Conservation (phyloP, 2,888 invertebrate species). For the Caenorhabditis sulstoni region DNA sequence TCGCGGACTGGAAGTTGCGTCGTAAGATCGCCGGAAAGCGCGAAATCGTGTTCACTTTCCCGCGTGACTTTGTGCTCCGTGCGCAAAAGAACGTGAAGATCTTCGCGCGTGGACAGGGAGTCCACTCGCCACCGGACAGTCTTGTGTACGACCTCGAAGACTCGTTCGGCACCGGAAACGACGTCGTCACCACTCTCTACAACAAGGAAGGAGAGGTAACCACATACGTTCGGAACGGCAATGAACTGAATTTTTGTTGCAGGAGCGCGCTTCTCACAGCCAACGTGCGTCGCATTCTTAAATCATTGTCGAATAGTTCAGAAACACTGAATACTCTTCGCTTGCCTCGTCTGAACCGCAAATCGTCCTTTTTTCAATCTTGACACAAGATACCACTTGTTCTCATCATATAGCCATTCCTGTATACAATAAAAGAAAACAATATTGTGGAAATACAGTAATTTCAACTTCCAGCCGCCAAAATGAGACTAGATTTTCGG, state of each 20-base stretch:
- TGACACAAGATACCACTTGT: conserved; percentile 55
- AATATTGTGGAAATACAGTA: neutral
- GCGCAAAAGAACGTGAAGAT: conserved; percentile 77
- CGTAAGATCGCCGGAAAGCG: conserved; percentile 81
- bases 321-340: conserved; percentile 28
- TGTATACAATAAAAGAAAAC: conserved; percentile 32
- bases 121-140: conserved; percentile 78
- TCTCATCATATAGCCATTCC: conserved; percentile 52
- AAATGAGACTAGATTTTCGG: conserved; percentile 49
- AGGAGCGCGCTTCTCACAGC: conserved; percentile 79
- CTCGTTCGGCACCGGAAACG: conserved; percentile 79
- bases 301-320: conserved; percentile 20
- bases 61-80: conserved; percentile 71
- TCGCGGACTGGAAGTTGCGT: conserved; percentile 81
- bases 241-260: conserved; percentile 34
- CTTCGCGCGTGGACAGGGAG: conserved; percentile 79
- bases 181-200: conserved; percentile 80
- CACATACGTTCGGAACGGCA: neutral
- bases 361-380: conserved; percentile 30
- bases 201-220: conserved; percentile 80
- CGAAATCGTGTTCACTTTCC: conserved; percentile 76
- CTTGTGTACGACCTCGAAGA: conserved; percentile 80
- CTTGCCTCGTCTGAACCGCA: conserved; percentile 11
- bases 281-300: conserved; percentile 70
- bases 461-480: conserved; percentile 19